A percentile compares a stretch with the other conserved stretches of the same genome.
phyloP scores from a whole-genome alignment of 2,888 invertebrate genomes.

The Brenthis ino region DNA sequence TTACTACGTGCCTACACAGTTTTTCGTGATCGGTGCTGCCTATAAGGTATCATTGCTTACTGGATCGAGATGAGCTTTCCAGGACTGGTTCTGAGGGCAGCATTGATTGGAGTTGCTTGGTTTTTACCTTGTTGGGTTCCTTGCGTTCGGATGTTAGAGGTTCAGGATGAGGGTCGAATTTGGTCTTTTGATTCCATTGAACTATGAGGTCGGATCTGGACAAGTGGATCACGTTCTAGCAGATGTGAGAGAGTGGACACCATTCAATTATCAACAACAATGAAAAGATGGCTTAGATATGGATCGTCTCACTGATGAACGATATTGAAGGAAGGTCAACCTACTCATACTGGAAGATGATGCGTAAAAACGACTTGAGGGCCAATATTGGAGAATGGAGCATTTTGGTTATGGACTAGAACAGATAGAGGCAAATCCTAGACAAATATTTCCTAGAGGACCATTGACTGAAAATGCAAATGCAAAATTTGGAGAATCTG shows the following conservation, averaged over 20 bases:
- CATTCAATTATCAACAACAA: background rate
- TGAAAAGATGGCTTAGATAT: too few species aligned
- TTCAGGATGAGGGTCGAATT: constrained; percentile 3
- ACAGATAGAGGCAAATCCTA: too few species aligned
- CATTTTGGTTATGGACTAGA: too few species aligned
- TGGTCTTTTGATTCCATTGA: background rate
- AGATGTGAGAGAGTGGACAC: background rate
- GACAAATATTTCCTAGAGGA: too few species aligned
- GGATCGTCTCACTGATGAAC: too few species aligned
- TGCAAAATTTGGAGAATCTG: too few species aligned
- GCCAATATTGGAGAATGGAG: too few species aligned
- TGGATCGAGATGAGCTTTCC: background rate
- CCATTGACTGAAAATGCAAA: too few species aligned
- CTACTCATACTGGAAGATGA: too few species aligned
- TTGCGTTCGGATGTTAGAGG: constrained; percentile 8
- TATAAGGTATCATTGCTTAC: constrained; percentile 64
- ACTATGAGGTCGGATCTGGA: background rate
- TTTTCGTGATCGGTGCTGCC: constrained; percentile 53
- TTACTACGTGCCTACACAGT: constrained; percentile 44
- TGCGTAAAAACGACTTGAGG: too few species aligned
- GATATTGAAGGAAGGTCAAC: too few species aligned
- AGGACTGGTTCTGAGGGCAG: background rate
- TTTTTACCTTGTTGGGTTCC: constrained; percentile 8
- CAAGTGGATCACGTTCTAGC: background rate
- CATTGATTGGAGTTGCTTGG: background rate